A percentile compares a stretch with the other conserved stretches of the same genome.
These are phyloP conservation scores for Microctonus hyperodae DNA, from an alignment of 2,888 invertebrate genomes.

Conservation along the genomic window DNA sequence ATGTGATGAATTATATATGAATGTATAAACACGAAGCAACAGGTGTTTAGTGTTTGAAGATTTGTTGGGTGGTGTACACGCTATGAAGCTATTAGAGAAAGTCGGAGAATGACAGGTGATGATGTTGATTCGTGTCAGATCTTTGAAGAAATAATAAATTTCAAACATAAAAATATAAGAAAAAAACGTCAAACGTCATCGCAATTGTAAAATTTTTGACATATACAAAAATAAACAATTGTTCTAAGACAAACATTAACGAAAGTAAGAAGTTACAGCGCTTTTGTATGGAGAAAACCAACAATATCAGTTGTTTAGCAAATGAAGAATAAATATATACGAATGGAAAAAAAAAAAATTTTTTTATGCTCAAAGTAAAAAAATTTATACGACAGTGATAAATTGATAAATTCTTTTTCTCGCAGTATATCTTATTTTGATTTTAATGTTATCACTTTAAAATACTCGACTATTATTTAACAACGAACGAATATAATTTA, in stretches of 20 bases:
- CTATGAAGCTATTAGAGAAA: not conserved
- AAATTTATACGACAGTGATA: not conserved
- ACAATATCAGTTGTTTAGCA: not conserved
- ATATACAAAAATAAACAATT: not conserved
- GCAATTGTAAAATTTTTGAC: not conserved
- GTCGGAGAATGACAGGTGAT: not conserved
- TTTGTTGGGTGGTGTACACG: not conserved
- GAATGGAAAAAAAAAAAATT: not conserved
- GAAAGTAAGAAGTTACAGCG: not conserved
- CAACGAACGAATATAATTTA: not conserved
- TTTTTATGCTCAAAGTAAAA: not conserved
- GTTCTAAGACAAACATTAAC: not conserved
- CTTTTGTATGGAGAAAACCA: not conserved
- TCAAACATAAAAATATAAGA: not conserved
- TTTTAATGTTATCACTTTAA: not conserved
- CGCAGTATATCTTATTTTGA: not conserved
- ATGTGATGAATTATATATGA: not conserved
- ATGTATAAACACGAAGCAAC: constrained; percentile 16
- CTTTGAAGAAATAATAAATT: not conserved
- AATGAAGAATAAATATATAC: constrained; percentile 1
- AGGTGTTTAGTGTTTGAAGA: constrained; percentile 27
- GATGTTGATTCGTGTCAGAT: not conserved
- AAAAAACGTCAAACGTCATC: constrained; percentile 1
- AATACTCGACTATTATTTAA: too few species aligned
- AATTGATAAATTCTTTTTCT: not conserved